Conservation (phyloP, 2,888 invertebrate species). For the Tridacna gigas region DNA sequence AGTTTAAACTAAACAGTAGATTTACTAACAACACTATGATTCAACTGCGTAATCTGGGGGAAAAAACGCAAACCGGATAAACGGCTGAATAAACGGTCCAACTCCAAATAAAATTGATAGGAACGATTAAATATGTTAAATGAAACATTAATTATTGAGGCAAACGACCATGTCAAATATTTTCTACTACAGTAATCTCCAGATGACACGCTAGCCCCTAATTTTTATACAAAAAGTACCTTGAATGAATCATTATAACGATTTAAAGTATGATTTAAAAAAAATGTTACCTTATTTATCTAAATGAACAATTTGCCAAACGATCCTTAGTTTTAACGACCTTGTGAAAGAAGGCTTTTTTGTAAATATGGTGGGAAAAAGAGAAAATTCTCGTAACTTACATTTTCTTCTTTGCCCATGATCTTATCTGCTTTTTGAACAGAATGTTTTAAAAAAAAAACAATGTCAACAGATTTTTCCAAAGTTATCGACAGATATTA, state of each 20-base stretch:
- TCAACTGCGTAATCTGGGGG: neutral
- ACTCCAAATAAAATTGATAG: neutral
- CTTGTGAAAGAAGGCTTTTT: neutral
- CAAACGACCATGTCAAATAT: neutral
- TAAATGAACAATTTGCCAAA: too few species aligned
- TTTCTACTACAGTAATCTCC: neutral
- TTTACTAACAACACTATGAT: neutral
- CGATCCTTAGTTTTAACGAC: neutral
- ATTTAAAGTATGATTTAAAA: too few species aligned
- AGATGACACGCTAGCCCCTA: too few species aligned
- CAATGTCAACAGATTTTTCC: too few species aligned
- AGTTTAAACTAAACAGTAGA: too few species aligned
- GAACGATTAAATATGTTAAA: neutral
- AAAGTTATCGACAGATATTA: too few species aligned
- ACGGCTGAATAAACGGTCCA: neutral
- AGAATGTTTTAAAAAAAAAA: too few species aligned
- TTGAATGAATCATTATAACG: too few species aligned
- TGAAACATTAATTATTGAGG: constrained; percentile 6
- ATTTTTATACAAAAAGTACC: too few species aligned
- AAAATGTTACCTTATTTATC: too few species aligned
- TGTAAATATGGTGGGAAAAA: neutral
- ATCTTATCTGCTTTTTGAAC: neutral
- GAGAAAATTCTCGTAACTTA: neutral
- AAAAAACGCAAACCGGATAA: neutral
- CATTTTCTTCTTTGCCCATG: neutral